Base-by-base conservation (phyloP, 2,888 invertebrate species). In the Octonoba sinensis region DNA sequence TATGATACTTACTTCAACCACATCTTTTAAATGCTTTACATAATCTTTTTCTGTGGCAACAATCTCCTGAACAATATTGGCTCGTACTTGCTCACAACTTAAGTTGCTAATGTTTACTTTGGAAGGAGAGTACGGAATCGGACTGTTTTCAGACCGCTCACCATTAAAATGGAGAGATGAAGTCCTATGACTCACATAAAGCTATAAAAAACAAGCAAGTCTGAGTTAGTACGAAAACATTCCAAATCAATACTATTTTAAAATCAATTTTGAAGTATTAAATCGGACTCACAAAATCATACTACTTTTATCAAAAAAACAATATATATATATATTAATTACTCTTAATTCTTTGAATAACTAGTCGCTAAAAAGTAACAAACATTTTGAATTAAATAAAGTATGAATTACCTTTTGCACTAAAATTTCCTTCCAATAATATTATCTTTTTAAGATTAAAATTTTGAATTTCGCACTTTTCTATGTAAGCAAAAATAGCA, bases 21-120 rank as follows among this genome's bases (percentile, higher is more conserved):
- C 90, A 87, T 92, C 91, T 84, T 90, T 89, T 71, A 95, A 89
- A 85, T 94, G 92, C 87, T 93, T 93, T 15, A 95, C 95, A 89
- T 95, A 96, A 88, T 95, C 95, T 54, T 93, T 89, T 89, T 96
- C 96, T 0, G 95, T 95, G 87, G 93, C 92, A 85, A 95, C 91
- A 85, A 96, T 91, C 88, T 96, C 96, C 65, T 93, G 92, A 82
- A 95, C 92, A 18, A 95, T 93, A 88, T 93, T 94, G 20, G 89
- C 88, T 22, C 91, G 86, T 12, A 90, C 85, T 83, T 84, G 84
- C 66, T 85, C 85, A 59, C 90, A 90, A 73, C 92, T 92, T 46
- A 88, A 82, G 67, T 84, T 86, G 84, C 86, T 86, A 47, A 87
- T 85, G 36, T 87, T 85, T 66, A 79, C 84, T 44, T 85, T 84